Conservation (phyloP, 1,140 invertebrate species). For the Cyphomyrmex costatus region DNA sequence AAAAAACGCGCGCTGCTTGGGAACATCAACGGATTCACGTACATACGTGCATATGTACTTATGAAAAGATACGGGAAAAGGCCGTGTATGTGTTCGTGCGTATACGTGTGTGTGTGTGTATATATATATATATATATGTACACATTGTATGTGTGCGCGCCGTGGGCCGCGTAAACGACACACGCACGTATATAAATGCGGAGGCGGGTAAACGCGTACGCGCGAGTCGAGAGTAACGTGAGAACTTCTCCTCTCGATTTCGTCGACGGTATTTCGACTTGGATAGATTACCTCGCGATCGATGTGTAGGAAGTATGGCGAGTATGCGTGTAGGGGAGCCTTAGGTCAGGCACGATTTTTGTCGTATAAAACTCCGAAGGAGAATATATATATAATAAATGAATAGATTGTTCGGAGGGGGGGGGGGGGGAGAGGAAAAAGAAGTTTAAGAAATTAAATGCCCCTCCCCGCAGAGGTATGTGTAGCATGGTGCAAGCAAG, state of each 20-base stretch:
- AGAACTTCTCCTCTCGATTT: conserved; percentile 60
- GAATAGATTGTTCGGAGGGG: not conserved
- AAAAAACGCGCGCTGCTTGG: conserved; percentile 51
- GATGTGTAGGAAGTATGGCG: conserved; percentile 49
- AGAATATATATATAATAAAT: conserved; percentile 16
- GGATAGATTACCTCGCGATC: conserved; percentile 56
- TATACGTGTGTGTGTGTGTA: not conserved
- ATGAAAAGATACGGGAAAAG: conserved; percentile 31
- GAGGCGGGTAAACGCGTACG: conserved; percentile 26
- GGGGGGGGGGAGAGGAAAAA: not conserved
- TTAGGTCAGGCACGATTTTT: conserved; percentile 41
- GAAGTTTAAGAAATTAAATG: conserved; percentile 18
- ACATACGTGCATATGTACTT: not conserved
- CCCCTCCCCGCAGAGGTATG: not conserved
- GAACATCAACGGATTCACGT: conserved; percentile 17
- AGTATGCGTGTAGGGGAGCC: conserved; percentile 38
- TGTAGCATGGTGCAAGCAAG: conserved; percentile 23
- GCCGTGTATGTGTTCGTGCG: too few species aligned
- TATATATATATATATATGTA: too few species aligned
- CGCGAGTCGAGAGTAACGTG: conserved; percentile 48
- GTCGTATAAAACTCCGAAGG: not conserved
- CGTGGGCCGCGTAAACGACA: conserved; percentile 34
- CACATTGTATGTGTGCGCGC: not conserved
- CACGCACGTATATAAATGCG: conserved; percentile 36
- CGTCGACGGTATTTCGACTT: conserved; percentile 58